Evolutionary conservation across 2,113 vertebrate genomes (phyloP), one percentile per base, ranked within the genome.

Genomic region (Corythaeola cristata): DNA sequence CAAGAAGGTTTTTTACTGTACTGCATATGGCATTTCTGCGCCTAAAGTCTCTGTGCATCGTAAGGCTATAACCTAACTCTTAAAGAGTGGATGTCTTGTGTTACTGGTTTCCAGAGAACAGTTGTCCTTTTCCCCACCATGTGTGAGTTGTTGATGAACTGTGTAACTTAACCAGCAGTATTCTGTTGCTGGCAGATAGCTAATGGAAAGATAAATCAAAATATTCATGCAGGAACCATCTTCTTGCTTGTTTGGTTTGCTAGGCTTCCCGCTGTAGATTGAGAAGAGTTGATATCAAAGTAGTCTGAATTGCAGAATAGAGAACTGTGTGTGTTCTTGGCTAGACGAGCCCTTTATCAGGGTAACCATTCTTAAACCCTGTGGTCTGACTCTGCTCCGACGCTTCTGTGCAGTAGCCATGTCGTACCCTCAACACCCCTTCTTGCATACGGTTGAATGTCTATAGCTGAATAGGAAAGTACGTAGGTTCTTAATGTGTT

Each of bases 121-220:
- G 33, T 64, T 92, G 71, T 78, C 56, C 63, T 60, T 74, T 76
- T 79, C 74, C 85, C 81, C 52, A 26, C 6, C 8, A 4, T 3
- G 3, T 76, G 72, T 90, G 91, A 93, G 88, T 67, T 94, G 88
- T 58, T 91, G 90, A 91, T 93, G 91, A 96, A 53, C 75, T 63
- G 10, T 94, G 85, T 79, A 94, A 90, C 41, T 52, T 30, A 33
- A 96, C 41, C 85, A 45, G 66, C 78, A 74, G 78, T 79, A 35
- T 94, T 93, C 77, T 87, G 77, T 88, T 89, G 62, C 88, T 93
- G 62, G n/a, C 74, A 79, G 49, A 22, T 81, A 75, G 33, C 71
- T 69, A 56, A 55, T 68, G 88, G 93, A 91, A 96, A 68, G n/a
- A 41, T 37, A 26, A 3, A 76, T 52, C 62, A 64, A 94, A 94